phyloP scores from a whole-genome alignment of 1,140 invertebrate genomes.

The Mylabris phalerata region DNA sequence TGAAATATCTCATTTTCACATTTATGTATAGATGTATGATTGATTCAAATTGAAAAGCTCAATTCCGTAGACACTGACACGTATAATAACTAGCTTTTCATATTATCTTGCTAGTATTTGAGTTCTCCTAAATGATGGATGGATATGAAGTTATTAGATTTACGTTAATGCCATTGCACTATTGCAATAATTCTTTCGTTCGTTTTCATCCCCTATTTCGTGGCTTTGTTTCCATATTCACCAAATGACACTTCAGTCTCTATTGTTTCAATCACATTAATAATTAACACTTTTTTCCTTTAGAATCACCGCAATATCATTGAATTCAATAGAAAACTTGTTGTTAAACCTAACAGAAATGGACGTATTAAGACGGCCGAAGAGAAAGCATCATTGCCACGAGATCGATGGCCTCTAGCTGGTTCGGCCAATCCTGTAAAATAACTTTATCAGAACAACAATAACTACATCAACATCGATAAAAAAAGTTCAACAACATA shows the following conservation, averaged over 20 bases:
- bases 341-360: constrained; percentile 1
- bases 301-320: constrained; percentile 7
- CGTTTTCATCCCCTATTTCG: background rate
- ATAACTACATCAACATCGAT: background rate
- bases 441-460: background rate
- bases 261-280: too few species aligned
- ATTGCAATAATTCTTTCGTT: constrained; percentile 1
- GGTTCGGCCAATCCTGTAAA: constrained; percentile 36
- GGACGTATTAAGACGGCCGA: constrained; percentile 7
- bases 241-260: background rate
- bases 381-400: constrained; percentile 28
- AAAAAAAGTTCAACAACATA: background rate
- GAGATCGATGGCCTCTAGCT: constrained; percentile 36
- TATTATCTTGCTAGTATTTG: background rate
- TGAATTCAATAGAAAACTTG: constrained; percentile 2
- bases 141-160: constrained; percentile 17
- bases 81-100: constrained; percentile 10
- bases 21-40: constrained; percentile 6
- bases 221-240: background rate
- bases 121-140: constrained; percentile 20
- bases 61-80: constrained; percentile 8
- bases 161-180: constrained; percentile 5
- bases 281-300: too few species aligned
- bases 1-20: background rate
- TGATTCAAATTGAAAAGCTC: constrained; percentile 13